Conservation (phyloP, 2,888 invertebrate genomes). For the Agrochola lota region DNA sequence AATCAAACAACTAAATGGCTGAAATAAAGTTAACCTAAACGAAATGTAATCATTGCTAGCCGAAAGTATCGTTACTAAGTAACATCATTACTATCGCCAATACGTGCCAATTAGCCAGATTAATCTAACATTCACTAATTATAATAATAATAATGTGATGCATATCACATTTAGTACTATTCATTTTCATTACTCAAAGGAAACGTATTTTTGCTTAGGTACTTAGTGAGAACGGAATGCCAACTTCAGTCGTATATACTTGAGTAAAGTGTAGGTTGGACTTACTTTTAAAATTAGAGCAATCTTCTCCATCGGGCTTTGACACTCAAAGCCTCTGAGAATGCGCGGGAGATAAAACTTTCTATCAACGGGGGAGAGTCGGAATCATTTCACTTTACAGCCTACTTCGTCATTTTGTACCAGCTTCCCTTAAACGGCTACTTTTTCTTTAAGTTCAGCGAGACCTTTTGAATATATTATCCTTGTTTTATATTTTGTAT, state of each 20-base stretch:
- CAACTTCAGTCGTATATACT: slow-evolving; percentile 15
- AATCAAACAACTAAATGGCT: slow-evolving; percentile 11
- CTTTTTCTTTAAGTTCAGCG: slow-evolving; percentile 49
- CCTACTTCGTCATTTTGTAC: slow-evolving; percentile 74
- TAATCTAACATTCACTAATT: neutral
- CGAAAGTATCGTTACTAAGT: neutral
- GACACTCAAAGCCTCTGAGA: slow-evolving; percentile 76
- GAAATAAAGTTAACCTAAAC: slow-evolving; percentile 15
- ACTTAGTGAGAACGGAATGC: slow-evolving; percentile 1
- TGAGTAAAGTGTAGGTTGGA: neutral
- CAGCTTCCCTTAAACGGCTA: slow-evolving; percentile 58
- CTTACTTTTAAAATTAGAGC: slow-evolving; percentile 31
- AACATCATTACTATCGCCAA: neutral
- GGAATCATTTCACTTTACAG: slow-evolving; percentile 78
- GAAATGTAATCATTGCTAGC: neutral
- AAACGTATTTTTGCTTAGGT: neutral
- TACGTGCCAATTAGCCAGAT: neutral
- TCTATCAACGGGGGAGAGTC: slow-evolving; percentile 76
- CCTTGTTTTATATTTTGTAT: slow-evolving; percentile 49
- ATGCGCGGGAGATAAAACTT: slow-evolving; percentile 77
- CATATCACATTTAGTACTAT: slow-evolving; percentile 6
- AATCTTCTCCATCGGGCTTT: slow-evolving; percentile 47
- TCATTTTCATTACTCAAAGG: neutral
- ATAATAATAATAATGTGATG: neutral
- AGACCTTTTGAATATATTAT: slow-evolving; percentile 59